phyloP scores from a whole-genome alignment of 2,797 vertebrate genomes.

The Knipowitschia caucasica region DNA sequence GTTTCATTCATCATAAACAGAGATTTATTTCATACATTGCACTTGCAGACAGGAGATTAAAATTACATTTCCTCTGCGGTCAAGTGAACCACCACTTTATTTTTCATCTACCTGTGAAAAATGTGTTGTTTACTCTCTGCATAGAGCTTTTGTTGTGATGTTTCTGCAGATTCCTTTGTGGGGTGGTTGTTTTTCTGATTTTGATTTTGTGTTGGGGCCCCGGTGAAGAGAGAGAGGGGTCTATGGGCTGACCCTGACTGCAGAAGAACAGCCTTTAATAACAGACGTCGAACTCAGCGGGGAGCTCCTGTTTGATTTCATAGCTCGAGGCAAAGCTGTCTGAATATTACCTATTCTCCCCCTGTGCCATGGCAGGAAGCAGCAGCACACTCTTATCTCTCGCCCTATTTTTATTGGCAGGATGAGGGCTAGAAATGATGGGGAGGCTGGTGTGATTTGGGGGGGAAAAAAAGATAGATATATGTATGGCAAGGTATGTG shows the following conservation, averaged over 20 bases:
- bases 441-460: conserved; percentile 43
- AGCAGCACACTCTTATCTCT: conserved; percentile 64
- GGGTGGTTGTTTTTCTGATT: conserved; percentile 7
- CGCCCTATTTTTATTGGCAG: conserved; percentile 64
- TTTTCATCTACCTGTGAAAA: conserved; percentile 28
- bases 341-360: conserved; percentile 70
- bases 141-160: conserved; percentile 15
- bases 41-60: conserved; percentile 15
- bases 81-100: conserved; percentile 27
- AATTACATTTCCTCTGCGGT: conserved; percentile 27
- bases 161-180: conserved; percentile 14
- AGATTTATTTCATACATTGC: not conserved
- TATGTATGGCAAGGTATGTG: conserved; percentile 22
- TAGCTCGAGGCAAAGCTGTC: conserved; percentile 66
- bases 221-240: conserved; percentile 38
- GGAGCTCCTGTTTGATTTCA: conserved; percentile 67
- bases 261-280: conserved; percentile 72
- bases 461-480: conserved; percentile 35
- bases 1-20: not conserved
- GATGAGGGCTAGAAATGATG: conserved; percentile 33
- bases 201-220: conserved; percentile 17
- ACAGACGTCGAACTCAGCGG: conserved; percentile 62
- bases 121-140: conserved; percentile 16
- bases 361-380: conserved; percentile 52
- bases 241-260: conserved; percentile 69